Conservation (phyloP, 2,797 vertebrate species). For the Centropyge bicolor region DNA sequence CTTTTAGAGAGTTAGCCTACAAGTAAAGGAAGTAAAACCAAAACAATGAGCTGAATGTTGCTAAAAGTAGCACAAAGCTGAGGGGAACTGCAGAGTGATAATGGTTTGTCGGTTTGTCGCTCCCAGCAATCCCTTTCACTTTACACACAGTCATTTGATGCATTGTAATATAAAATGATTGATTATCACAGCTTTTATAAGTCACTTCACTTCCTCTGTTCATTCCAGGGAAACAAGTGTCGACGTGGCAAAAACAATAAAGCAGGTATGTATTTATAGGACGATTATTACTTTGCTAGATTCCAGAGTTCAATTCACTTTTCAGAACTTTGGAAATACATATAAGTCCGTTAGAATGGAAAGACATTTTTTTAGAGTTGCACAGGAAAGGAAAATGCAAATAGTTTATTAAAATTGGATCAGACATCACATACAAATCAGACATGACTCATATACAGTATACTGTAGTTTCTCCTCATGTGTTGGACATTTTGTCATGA, state of each 20-base stretch:
- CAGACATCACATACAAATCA: neutral
- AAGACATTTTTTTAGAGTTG: neutral
- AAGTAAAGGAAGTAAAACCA: neutral
- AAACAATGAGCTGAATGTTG: neutral
- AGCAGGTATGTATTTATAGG: neutral
- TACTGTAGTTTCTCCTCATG: neutral
- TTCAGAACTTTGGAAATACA: neutral
- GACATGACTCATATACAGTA: neutral
- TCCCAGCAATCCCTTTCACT: neutral
- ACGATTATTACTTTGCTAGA: neutral
- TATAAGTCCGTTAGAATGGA: too few species aligned
- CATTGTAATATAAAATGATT: neutral
- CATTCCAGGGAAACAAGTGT: neutral
- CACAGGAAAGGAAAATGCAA: too few species aligned
- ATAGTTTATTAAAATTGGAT: neutral
- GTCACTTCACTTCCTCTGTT: neutral
- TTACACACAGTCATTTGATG: neutral
- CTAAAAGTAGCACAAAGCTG: neutral
- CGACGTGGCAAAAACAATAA: neutral
- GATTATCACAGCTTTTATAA: neutral
- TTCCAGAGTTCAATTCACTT: neutral
- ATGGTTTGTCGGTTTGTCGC: neutral
- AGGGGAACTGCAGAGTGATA: neutral
- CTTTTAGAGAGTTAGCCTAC: neutral
- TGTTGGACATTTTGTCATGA: neutral